Evolutionary conservation across 2,888 invertebrate species (phyloP).

Genomic region (Drosophila neotestacea): DNA sequence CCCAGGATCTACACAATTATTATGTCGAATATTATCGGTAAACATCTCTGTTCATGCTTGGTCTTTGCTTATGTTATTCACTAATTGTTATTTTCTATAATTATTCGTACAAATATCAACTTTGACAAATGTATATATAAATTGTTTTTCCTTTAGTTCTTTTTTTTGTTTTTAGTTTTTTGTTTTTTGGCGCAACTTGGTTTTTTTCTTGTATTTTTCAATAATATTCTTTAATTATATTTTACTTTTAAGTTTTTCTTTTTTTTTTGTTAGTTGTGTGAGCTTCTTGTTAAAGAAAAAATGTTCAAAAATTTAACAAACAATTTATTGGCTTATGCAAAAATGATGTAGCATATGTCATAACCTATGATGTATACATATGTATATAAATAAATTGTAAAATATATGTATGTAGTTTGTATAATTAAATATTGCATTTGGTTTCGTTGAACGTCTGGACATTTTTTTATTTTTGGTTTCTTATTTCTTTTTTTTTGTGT

Average conservation of each 20-base stretch:
- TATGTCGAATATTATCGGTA: constrained; percentile 22
- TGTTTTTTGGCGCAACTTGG: constrained; percentile 54
- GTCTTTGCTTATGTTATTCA: constrained; percentile 68
- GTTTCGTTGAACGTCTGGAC: constrained; percentile 79
- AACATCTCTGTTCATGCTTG: constrained; percentile 54
- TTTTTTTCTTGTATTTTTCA: constrained; percentile 32
- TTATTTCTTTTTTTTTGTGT: constrained; percentile 14
- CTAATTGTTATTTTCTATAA: constrained; percentile 47
- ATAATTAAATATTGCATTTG: constrained; percentile 79
- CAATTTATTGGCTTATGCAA: constrained; percentile 71
- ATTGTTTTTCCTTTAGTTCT: constrained; percentile 8
- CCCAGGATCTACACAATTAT: constrained; percentile 25
- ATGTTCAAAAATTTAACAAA: constrained; percentile 71
- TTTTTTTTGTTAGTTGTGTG: constrained; percentile 48
- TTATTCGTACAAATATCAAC: constrained; percentile 39
- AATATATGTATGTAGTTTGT: constrained; percentile 66
- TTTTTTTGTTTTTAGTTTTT: constrained; percentile 7
- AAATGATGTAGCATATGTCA: constrained; percentile 66
- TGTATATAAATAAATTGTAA: constrained; percentile 73
- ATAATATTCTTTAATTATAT: neutral
- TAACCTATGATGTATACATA: constrained; percentile 58
- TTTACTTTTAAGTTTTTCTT: constrained; percentile 2
- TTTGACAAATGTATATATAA: constrained; percentile 60
- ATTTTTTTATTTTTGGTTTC: constrained; percentile 39
- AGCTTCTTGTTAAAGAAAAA: constrained; percentile 56